A percentile compares a stretch with the other conserved stretches of the same genome.
phyloP scores from a whole-genome alignment of 2,113 vertebrate genomes.

The Rhinolophus ferrumequinum region DNA sequence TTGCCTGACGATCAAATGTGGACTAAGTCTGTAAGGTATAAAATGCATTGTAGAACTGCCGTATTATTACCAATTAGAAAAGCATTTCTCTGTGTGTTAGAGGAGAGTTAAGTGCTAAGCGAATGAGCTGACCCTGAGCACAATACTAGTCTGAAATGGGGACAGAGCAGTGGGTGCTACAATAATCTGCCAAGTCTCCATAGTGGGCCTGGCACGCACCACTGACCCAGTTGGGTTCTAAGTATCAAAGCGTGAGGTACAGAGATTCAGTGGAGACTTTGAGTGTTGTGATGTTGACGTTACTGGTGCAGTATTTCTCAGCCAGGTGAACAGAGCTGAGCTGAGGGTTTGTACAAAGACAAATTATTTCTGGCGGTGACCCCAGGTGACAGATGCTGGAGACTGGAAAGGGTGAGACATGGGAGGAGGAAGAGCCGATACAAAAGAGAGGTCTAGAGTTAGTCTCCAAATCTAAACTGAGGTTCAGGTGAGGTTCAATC shows the following conservation, averaged over 20 bases:
- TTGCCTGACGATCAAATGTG: too few relatives aligned
- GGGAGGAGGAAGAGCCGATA: background rate
- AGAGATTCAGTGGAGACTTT: background rate
- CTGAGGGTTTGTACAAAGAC: background rate
- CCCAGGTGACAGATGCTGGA: background rate
- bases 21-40: background rate
- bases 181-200: background rate
- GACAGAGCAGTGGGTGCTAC: fast-evolving
- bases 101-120: background rate
- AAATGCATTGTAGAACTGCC: background rate
- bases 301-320: fast-evolving
- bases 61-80: background rate
- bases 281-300: background rate
- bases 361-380: background rate
- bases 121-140: background rate
- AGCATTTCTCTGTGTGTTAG: too few relatives aligned
- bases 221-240: background rate
- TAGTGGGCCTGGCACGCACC: too few relatives aligned
- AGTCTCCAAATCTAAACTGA: background rate
- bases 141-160: background rate
- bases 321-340: background rate
- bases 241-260: background rate
- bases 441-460: background rate
- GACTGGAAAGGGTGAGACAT: background rate
- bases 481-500: background rate